Base-by-base conservation (phyloP, 2,113 vertebrate genomes). In the Tetrao urogallus region DNA sequence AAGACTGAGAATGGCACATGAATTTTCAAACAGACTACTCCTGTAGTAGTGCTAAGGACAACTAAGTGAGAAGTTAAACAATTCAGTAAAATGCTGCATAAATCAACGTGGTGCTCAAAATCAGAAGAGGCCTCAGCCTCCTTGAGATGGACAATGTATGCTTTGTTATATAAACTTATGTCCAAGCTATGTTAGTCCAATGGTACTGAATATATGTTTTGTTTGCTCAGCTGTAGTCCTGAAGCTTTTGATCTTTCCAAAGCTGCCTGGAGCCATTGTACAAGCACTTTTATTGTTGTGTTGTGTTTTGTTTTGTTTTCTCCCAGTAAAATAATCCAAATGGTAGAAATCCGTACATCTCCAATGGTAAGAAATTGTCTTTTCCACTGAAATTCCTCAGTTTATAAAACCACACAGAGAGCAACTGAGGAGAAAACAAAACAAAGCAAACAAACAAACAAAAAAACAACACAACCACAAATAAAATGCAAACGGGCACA, bases 221-320 rank as follows among this genome's bases (percentile, higher is more conserved):
- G 15, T 79, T 91, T 61, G 48, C 93, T 91, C 67, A 72, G 38
- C 60, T 82, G 63, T 65, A 69, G 38, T 78, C 27, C 25, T 75
- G 71, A 82, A 87, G 71, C 32, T 86, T 95, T 91, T 74, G 50
- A 43, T 91, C 70, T 67, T 87, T 89, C 63, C 16, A 64, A 69
- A 93, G 77, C 67, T 73, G 52, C 34, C 38, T 79, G 54, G 18
- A 90, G 28, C 36, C 25, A 48, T n/a, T 80, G 38, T 72, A 20
- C 71, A 27, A 0, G 1, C 16, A 57, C 58, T 61, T 82, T 71
- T 70, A 34, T 58, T 87, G 36, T 52, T 40, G 6, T n/a, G 30
- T n/a, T 58, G 38, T 38, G 12, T 38, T 38, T 61, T 27, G 8
- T 61, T 63, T 34, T 13, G 67, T 78, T 75, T 90, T 79, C 66